These are phyloP conservation scores for Ecdyonurus torrentis DNA, from an alignment of 2,888 invertebrate species.

Conservation along the genomic window DNA sequence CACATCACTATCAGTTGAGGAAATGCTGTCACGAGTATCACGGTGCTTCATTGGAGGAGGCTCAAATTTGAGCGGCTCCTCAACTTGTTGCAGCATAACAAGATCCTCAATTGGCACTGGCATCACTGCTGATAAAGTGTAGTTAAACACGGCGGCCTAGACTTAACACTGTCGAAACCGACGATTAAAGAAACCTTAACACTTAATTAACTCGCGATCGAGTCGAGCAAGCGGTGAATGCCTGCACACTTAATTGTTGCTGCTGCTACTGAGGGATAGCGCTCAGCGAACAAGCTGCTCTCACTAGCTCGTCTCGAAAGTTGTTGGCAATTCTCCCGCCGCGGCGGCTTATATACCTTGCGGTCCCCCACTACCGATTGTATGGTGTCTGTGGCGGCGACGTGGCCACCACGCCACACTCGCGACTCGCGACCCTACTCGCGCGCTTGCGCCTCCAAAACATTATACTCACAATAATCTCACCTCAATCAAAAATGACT, in stretches of 20 bases:
- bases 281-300: neutral
- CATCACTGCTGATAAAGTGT: constrained; percentile 1
- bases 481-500: neutral
- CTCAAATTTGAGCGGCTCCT: constrained; percentile 16
- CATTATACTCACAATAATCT: neutral
- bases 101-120: constrained; percentile 9
- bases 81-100: constrained; percentile 6
- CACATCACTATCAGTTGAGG: constrained; percentile 41
- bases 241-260: constrained; percentile 1
- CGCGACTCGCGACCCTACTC: neutral
- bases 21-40: constrained; percentile 40
- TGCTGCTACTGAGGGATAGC: neutral
- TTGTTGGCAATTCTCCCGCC: neutral
- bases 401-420: neutral
- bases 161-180: neutral
- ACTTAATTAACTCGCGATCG: neutral
- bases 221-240: neutral
- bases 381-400: neutral
- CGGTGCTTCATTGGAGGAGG: constrained; percentile 33
- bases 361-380: neutral
- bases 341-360: neutral
- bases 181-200: too few relatives aligned
- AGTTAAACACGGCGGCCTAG: constrained; percentile 1
- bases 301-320: neutral
- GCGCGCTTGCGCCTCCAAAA: neutral